phyloP scores from a whole-genome alignment of 2,797 vertebrate genomes.

The Karalla daura region DNA sequence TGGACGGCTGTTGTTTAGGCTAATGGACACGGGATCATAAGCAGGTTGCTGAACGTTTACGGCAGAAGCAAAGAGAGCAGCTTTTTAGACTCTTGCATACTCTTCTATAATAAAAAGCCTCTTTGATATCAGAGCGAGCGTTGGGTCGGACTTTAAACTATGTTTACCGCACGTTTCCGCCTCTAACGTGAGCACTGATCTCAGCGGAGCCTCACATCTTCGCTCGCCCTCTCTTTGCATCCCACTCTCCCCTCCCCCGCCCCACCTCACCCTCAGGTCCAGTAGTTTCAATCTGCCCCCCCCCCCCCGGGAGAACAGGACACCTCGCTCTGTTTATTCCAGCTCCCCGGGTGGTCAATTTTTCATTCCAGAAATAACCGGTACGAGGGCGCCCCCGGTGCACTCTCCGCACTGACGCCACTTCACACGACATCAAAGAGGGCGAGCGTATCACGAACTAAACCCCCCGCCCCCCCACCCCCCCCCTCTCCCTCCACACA shows the following conservation, averaged over 20 bases:
- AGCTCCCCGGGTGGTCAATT: constrained; percentile 58
- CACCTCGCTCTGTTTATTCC: constrained; percentile 52
- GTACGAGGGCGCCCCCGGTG: constrained; percentile 53
- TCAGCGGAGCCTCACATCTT: constrained; percentile 45
- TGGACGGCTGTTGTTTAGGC: too few relatives aligned
- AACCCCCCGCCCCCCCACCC: constrained; percentile 10
- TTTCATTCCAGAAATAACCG: constrained; percentile 76
- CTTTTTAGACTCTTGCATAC: too few relatives aligned
- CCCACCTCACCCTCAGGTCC: constrained; percentile 45
- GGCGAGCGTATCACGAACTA: constrained; percentile 48
- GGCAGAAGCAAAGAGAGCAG: not conserved
- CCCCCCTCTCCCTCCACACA: too few relatives aligned
- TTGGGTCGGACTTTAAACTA: too few relatives aligned
- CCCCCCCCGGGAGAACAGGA: constrained; percentile 58
- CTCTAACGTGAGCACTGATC: constrained; percentile 59
- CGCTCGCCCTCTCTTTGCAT: constrained; percentile 29
- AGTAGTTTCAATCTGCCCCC: constrained; percentile 49
- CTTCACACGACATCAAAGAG: constrained; percentile 73
- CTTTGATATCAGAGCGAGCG: too few relatives aligned
- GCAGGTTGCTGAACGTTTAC: not conserved
- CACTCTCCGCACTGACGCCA: constrained; percentile 62
- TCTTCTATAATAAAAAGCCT: not conserved
- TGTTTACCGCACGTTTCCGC: constrained; percentile 51
- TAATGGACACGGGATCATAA: not conserved
- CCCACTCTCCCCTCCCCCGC: constrained; percentile 38